A percentile compares a stretch with the other conserved stretches of the same genome.
These are phyloP conservation scores for Alectoris magna DNA, from an alignment of 2,797 vertebrate species.

Conservation along the genomic window DNA sequence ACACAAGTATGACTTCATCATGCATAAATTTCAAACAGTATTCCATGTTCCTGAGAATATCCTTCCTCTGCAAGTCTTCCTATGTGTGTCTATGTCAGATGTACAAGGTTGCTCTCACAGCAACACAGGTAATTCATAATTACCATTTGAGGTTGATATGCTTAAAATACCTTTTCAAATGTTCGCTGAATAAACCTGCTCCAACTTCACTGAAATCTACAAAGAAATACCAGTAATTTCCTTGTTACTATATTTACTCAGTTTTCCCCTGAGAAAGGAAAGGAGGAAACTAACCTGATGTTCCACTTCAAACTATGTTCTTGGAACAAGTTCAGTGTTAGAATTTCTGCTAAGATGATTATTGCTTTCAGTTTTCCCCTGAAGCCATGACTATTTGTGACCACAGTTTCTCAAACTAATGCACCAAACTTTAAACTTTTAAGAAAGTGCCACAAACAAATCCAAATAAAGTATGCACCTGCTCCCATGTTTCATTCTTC, in stretches of 20 bases:
- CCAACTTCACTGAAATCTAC: constrained; percentile 4
- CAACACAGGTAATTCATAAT: neutral
- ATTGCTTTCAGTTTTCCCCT: constrained; percentile 36
- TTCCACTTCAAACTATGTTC: constrained; percentile 44
- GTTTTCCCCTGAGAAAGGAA: constrained; percentile 35
- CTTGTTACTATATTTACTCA: constrained; percentile 15
- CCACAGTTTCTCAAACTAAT: constrained; percentile 26
- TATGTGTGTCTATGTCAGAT: neutral
- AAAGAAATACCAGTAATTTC: constrained; percentile 34
- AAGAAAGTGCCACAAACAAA: constrained; percentile 54
- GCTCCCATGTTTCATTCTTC: constrained; percentile 20
- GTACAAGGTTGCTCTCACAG: neutral
- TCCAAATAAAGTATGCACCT: constrained; percentile 62
- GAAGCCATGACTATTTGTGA: neutral
- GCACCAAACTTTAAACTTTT: constrained; percentile 44
- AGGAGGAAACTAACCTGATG: constrained; percentile 41
- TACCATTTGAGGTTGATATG: neutral
- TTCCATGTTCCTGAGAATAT: neutral
- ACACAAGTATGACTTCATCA: constrained; percentile 12
- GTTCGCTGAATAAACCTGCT: constrained; percentile 6
- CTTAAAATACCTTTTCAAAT: constrained; percentile 35
- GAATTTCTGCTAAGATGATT: constrained; percentile 50
- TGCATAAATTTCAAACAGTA: neutral
- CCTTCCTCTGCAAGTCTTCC: neutral
- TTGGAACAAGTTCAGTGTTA: constrained; percentile 32